Evolutionary conservation across 2,888 invertebrate genomes (phyloP), one percentile per base, ranked within the genome.

Genomic region (Caenorhabditis zanzibari): DNA sequence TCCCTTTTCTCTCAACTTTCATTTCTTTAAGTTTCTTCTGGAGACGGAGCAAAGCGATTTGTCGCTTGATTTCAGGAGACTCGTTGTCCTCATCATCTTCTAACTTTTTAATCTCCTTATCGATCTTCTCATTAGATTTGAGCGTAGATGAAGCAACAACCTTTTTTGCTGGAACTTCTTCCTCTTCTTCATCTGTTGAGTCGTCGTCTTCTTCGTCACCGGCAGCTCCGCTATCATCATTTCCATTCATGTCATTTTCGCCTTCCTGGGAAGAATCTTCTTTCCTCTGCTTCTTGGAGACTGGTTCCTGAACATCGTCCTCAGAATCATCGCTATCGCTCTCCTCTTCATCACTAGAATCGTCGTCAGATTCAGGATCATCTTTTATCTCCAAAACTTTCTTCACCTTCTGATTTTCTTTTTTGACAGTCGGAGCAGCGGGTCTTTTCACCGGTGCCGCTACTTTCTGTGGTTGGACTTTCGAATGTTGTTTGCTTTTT

Each of bases 21-120:
- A 88, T 82, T 12, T 82, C 72, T 26, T 83, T 85, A 47, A 88
- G 58, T 66, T 86, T 88, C 63, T 88, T 85, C 72, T 88, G 85
- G 28, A 88, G 77, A 44, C 81, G 85, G 7, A 86, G 76, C 59
- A 88, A 74, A 0, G 88, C 87, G 41, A 86, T 58, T 75, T 86
- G 80, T 16, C 89, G 82, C 44, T 80, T 84, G 44, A 84, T 83
- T 35, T 86, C 81, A 3, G 87, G 87, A 38, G 76, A 68, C 26
- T 89, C 85, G 14, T 85, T 72, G 49, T 85, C 81, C 54, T 88
- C 87, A 28, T 83, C 81, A 0, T 83, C 81, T 52, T 84, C 88
- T 38, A 84, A 59, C 47, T 86, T 82, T 49, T 82, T 56, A 22
- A 85, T 73, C 32, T 85, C 84, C 63, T 85, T 75, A 38, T 85